A percentile compares a stretch with the other conserved stretches of the same genome.
These are phyloP conservation scores for Delia radicum DNA, from an alignment of 1,140 invertebrate species.

Conservation along the genomic window DNA sequence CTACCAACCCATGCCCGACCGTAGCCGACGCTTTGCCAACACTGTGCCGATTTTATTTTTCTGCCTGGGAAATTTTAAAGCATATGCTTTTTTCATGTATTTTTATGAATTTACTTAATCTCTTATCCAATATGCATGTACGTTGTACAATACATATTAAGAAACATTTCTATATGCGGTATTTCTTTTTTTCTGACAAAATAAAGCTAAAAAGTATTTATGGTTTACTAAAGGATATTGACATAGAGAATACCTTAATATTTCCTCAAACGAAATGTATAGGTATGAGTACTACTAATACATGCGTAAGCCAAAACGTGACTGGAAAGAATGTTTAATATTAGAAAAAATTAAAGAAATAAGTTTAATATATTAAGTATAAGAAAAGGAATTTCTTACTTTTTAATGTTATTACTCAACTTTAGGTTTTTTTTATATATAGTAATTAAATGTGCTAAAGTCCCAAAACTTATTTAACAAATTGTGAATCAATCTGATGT, in stretches of 20 bases:
- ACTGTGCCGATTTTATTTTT: too few species aligned
- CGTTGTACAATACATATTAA: not conserved
- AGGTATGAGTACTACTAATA: not conserved
- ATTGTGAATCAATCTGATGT: too few species aligned
- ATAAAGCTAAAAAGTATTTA: not conserved
- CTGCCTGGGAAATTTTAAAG: too few species aligned
- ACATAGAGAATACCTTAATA: not conserved
- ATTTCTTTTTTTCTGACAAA: not conserved
- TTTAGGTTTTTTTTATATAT: constrained; percentile 14
- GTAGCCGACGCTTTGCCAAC: too few species aligned
- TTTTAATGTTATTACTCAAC: too few species aligned
- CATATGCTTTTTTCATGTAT: too few species aligned
- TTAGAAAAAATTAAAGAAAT: not conserved
- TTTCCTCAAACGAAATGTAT: not conserved
- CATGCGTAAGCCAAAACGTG: constrained; percentile 13
- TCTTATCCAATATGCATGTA: too few species aligned
- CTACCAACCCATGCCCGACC: too few species aligned
- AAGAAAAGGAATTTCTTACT: too few species aligned
- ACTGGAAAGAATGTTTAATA: constrained; percentile 10
- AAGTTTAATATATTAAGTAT: not conserved
- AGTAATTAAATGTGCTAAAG: too few species aligned
- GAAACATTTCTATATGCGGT: not conserved
- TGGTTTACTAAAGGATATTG: not conserved
- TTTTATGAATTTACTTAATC: too few species aligned
- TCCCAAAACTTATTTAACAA: too few species aligned